Evolutionary conservation across 1,140 invertebrate species (phyloP).

Genomic region (Zaprionus lachaisei): DNA sequence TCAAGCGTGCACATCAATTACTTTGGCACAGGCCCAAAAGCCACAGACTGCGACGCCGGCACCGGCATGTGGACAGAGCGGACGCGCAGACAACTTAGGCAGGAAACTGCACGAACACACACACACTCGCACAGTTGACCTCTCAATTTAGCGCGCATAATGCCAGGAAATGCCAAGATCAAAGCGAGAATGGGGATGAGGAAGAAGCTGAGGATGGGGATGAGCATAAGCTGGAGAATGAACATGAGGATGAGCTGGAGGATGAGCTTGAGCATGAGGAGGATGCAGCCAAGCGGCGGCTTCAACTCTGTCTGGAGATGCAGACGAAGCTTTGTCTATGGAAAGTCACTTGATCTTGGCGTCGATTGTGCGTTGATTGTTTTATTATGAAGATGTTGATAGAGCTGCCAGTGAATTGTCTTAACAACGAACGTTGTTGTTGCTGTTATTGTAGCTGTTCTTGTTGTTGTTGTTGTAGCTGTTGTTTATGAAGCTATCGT

Average conservation of each 20-base stretch:
- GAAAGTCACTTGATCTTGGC: conserved; percentile 76
- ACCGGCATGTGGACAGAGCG: conserved; percentile 46
- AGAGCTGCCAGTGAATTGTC: conserved; percentile 49
- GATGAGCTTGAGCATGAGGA: conserved; percentile 4
- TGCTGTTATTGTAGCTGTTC: conserved; percentile 4
- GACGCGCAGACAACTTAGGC: conserved; percentile 33
- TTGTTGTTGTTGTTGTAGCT: background rate
- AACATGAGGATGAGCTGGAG: conserved; percentile 18
- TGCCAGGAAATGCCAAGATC: conserved; percentile 77
- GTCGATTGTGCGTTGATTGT: conserved; percentile 81
- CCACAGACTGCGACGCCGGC: conserved; percentile 43
- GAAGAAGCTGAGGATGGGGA: conserved; percentile 7
- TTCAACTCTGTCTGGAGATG: conserved; percentile 13
- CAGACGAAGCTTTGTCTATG: conserved; percentile 61
- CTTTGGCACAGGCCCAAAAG: conserved; percentile 80
- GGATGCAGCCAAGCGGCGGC: conserved; percentile 11
- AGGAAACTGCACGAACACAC: conserved; percentile 31
- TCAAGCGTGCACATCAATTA: conserved; percentile 84
- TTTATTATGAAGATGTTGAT: conserved; percentile 81
- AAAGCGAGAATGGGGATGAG: conserved; percentile 43
- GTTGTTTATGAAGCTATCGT: background rate
- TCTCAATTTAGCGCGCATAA: conserved; percentile 82
- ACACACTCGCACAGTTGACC: conserved; percentile 66
- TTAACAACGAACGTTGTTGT: conserved; percentile 37
- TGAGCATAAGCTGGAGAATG: background rate